A percentile compares a stretch with the other conserved stretches of the same genome.
phyloP scores from a whole-genome alignment of 2,113 vertebrate species.

The Corythornis cristatus region DNA sequence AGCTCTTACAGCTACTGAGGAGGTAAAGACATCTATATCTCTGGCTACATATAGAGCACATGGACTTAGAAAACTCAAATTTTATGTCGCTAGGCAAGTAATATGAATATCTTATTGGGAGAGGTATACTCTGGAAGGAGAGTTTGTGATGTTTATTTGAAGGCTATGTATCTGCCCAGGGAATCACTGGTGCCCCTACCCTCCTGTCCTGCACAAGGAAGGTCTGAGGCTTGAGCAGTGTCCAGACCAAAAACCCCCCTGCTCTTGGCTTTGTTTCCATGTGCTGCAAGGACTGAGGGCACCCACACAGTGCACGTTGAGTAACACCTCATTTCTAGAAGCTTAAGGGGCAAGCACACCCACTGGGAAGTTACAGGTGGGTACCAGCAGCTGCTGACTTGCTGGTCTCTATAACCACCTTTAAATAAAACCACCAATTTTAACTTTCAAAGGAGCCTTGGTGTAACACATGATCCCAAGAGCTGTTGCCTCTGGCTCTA shows the following conservation, averaged over 20 bases:
- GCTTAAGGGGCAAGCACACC: background rate
- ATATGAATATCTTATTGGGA: fast-evolving
- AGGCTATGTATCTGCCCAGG: background rate
- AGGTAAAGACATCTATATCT: background rate
- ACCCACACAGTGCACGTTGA: background rate
- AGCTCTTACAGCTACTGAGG: background rate
- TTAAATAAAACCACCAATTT: background rate
- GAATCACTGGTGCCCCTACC: background rate
- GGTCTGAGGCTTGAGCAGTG: background rate
- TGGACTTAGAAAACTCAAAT: background rate
- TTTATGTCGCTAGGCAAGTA: background rate
- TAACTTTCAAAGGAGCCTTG: background rate
- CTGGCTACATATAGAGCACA: background rate
- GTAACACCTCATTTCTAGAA: background rate
- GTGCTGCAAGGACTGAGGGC: background rate
- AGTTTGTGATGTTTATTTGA: background rate
- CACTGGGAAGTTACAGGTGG: background rate
- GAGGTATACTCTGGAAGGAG: too few species aligned
- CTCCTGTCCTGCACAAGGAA: background rate
- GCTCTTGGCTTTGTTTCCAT: background rate
- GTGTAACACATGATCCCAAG: background rate
- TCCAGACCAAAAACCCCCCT: background rate
- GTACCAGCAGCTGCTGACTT: background rate
- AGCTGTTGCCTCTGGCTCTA: background rate
- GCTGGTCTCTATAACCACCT: background rate